These are phyloP conservation scores for Drosophila arizonae DNA, from an alignment of 1,140 invertebrate species.

Conservation along the genomic window DNA sequence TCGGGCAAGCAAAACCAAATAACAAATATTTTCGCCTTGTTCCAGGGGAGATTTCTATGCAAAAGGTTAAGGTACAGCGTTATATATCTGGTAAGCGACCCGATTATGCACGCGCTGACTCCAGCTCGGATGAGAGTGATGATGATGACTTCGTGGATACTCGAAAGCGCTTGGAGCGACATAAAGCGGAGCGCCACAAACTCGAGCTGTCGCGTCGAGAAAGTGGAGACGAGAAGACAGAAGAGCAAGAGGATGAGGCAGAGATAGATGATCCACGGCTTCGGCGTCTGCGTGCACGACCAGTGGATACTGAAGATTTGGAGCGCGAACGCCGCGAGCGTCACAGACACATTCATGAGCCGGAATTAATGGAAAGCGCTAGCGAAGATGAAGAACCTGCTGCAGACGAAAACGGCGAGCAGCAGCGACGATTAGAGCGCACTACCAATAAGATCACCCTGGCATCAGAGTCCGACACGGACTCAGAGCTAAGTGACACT, in stretches of 20 bases:
- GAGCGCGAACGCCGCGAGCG: conserved; percentile 83
- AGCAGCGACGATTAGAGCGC: conserved; percentile 73
- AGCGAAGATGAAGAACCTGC: conserved; percentile 84
- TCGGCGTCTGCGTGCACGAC: conserved; percentile 85
- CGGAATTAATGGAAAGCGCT: conserved; percentile 89
- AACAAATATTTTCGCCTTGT: conserved; percentile 4
- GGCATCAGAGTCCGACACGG: conserved; percentile 88
- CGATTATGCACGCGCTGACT: conserved; percentile 93
- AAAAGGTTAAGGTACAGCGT: conserved; percentile 97
- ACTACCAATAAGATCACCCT: conserved; percentile 83
- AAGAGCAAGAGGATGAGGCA: conserved; percentile 82
- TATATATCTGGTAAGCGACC: conserved; percentile 96
- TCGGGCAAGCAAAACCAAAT: background rate
- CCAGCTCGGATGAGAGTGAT: conserved; percentile 92
- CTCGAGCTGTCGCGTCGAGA: conserved; percentile 44
- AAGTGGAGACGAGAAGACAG: conserved; percentile 36
- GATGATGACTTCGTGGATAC: conserved; percentile 92
- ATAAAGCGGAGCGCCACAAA: conserved; percentile 63
- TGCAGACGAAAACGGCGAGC: conserved; percentile 73
- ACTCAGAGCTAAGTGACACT: conserved; percentile 88
- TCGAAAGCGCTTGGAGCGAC: conserved; percentile 68
- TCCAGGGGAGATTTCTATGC: conserved; percentile 95
- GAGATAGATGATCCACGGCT: conserved; percentile 91
- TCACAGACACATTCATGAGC: conserved; percentile 87
- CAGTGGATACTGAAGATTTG: conserved; percentile 84